Base-by-base conservation (phyloP, 2,888 invertebrate genomes). In the Sinopyrophorus schimmeli region DNA sequence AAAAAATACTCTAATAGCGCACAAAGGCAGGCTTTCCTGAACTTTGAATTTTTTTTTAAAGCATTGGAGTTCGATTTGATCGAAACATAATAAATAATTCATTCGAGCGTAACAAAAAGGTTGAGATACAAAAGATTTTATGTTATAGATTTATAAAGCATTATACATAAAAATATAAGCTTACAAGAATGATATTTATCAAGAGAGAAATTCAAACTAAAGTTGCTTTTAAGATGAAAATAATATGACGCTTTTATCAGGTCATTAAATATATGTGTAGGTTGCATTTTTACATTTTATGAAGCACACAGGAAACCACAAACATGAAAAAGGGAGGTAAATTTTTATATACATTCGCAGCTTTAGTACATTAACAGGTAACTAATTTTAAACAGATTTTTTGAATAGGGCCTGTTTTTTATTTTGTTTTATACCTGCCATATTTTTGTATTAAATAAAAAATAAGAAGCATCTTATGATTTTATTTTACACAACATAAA, bases 201-300 rank as follows among this genome's bases (percentile, higher is more conserved):
- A 14, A 35, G 23, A 5, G 10, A 9, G 39, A 27, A 40, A 40
- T 17, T 40, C 31, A 21, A 9, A 31, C 41, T 9, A 23, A 30
- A 30, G 41, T 27, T 31, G 10, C 20, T 40, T 20, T 28, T 40
- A 41, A 41, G 31, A 27, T 31, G 30, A 31, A 20, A 30, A 31
- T 30, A 20, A 30, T 41, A 35, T 35, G 24, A 24, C 35, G 24
- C 24, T 35, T 31, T 41, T 41, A 41, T 41, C 41, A 41, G 30
- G 41, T 31, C 20, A 31, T 41, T 41, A 41, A 41, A 41, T 20
- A 41, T 30, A 15, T 41, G 41, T 41, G 30, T 30, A 41, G 30
- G 30, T 31, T 14, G 41, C 41, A 20, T 23, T 41, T 41, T 41
- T 20, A 23, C 15, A 17, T 20, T 27, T 41, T 41, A 41, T 41